phyloP scores from a whole-genome alignment of 2,888 invertebrate genomes.

The Acanthosepion lycidas region DNA sequence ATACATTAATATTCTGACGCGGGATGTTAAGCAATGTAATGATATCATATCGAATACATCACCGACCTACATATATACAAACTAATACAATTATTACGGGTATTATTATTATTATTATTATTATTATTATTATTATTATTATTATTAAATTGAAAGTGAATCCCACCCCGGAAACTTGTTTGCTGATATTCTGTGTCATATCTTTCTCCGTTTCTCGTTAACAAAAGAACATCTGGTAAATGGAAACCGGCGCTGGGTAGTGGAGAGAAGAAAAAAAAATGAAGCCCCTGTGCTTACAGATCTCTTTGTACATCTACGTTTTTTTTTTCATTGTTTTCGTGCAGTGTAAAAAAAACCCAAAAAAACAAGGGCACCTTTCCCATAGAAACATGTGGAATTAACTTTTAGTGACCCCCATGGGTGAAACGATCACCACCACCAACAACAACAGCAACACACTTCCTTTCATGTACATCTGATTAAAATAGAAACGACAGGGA shows the following conservation, averaged over 20 bases:
- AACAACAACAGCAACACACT: neutral
- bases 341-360: neutral
- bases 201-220: neutral
- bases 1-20: neutral
- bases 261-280: neutral
- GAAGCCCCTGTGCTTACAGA: neutral
- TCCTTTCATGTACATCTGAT: no score
- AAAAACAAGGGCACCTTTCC: neutral
- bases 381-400: neutral
- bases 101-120: neutral
- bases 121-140: neutral
- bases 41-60: neutral
- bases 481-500: no score
- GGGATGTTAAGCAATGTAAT: neutral
- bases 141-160: no score
- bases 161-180: neutral
- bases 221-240: neutral
- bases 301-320: neutral
- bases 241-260: neutral
- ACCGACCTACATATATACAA: neutral
- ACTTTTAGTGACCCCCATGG: neutral
- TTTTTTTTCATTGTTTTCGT: neutral
- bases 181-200: neutral
- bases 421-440: neutral
- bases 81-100: neutral